These are phyloP conservation scores for Glossosoma conforme DNA, from an alignment of 1,140 invertebrate genomes.

Conservation along the genomic window DNA sequence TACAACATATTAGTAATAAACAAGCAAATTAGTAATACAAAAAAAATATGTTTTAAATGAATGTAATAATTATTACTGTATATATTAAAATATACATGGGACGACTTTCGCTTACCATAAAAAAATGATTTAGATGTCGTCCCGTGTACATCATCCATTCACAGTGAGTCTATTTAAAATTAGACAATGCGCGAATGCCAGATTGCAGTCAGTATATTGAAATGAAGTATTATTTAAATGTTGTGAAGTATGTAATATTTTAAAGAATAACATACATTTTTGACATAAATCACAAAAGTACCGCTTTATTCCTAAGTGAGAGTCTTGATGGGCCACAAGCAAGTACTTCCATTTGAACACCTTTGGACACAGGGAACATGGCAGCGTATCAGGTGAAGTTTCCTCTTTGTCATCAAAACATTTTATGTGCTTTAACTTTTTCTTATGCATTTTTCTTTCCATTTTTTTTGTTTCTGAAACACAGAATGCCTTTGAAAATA, in stretches of 20 bases:
- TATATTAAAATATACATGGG: not conserved
- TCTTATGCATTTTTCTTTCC: not conserved
- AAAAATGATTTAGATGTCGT: too few relatives aligned
- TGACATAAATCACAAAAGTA: conserved; percentile 29
- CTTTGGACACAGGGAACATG: conserved; percentile 23
- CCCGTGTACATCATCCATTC: not conserved
- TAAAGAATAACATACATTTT: conserved; percentile 26
- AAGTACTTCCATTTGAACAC: conserved; percentile 15
- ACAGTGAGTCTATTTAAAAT: not conserved
- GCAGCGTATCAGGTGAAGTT: conserved; percentile 2
- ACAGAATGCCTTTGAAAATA: not conserved
- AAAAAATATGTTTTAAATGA: not conserved
- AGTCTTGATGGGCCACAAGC: conserved; percentile 26
- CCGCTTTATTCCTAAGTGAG: conserved; percentile 29
- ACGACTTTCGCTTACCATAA: too few relatives aligned
- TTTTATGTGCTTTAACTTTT: not conserved
- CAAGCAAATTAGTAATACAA: not conserved
- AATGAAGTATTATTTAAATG: too few relatives aligned
- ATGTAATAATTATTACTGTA: not conserved
- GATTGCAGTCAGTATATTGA: too few relatives aligned
- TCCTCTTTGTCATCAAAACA: conserved; percentile 1
- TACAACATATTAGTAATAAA: too few relatives aligned
- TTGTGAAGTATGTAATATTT: too few relatives aligned
- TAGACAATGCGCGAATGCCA: not conserved
- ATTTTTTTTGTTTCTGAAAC: not conserved